Evolutionary conservation across 2,797 vertebrate species (phyloP).

Genomic region (Ctenopoma kingsleyae): DNA sequence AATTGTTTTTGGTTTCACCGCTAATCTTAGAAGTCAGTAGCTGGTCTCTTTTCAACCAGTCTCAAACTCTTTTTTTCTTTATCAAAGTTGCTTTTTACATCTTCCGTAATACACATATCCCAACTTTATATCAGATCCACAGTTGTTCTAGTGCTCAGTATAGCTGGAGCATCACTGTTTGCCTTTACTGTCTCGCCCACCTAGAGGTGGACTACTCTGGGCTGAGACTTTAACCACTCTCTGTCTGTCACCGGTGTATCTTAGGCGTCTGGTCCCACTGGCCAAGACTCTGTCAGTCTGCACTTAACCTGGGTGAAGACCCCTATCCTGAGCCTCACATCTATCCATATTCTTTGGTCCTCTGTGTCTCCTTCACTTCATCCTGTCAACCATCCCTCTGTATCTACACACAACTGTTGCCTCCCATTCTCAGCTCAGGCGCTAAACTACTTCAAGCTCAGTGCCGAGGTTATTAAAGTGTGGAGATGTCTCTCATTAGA

Average conservation of each 20-base stretch:
- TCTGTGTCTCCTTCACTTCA: slow-evolving; percentile 33
- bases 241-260: slow-evolving; percentile 25
- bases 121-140: slow-evolving; percentile 3
- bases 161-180: slow-evolving; percentile 15
- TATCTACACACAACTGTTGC: slow-evolving; percentile 57
- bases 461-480: slow-evolving; percentile 66
- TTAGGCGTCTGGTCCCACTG: slow-evolving; percentile 25
- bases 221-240: slow-evolving; percentile 18
- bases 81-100: not conserved
- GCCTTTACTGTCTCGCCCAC: slow-evolving; percentile 14
- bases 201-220: slow-evolving; percentile 19
- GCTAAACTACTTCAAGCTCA: slow-evolving; percentile 56
- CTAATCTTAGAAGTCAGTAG: slow-evolving; percentile 1
- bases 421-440: slow-evolving; percentile 56
- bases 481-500: slow-evolving; percentile 79
- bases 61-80: not conserved
- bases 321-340: slow-evolving; percentile 21
- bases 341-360: slow-evolving; percentile 14
- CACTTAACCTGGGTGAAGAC: slow-evolving; percentile 32
- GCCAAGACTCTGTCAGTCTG: slow-evolving; percentile 37
- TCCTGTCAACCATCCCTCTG: slow-evolving; percentile 20
- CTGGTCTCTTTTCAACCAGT: slow-evolving; percentile 11
- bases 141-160: slow-evolving; percentile 8
- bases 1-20: slow-evolving; percentile 13
- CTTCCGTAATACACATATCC: not conserved